Evolutionary conservation across 2,797 vertebrate genomes (phyloP).

Genomic region (Chrysocyon brachyurus): DNA sequence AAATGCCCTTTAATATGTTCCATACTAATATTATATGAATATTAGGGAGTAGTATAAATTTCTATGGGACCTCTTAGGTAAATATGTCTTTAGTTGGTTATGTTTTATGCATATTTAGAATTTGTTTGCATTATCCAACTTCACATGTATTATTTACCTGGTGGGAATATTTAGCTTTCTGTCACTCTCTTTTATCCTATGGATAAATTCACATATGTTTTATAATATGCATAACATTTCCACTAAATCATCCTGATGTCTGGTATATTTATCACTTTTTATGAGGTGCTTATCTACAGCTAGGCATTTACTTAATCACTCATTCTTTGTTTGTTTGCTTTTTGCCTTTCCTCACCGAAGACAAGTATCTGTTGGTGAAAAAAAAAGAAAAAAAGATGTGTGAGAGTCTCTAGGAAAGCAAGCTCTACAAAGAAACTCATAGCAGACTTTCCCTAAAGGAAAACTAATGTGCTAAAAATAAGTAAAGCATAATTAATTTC

Average conservation of each 20-base stretch:
- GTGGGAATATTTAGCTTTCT: conserved; percentile 73
- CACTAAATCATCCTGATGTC: conserved; percentile 3
- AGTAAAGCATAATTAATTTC: conserved; percentile 28
- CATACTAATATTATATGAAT: conserved; percentile 76
- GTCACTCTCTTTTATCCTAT: conserved; percentile 54
- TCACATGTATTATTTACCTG: conserved; percentile 75
- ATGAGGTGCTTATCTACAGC: conserved; percentile 60
- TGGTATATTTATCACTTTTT: conserved; percentile 70
- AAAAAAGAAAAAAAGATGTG: background rate
- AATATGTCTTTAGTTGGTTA: conserved; percentile 68
- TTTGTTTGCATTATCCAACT: conserved; percentile 64
- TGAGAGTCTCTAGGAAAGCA: background rate
- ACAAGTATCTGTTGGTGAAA: background rate
- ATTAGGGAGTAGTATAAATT: conserved; percentile 67
- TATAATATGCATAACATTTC: conserved; percentile 58
- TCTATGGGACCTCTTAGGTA: conserved; percentile 73
- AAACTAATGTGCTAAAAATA: conserved; percentile 58
- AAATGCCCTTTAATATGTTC: conserved; percentile 70
- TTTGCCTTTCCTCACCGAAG: conserved; percentile 46
- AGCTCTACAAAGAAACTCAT: background rate
- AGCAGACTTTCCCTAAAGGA: conserved; percentile 33
- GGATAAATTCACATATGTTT: conserved; percentile 66
- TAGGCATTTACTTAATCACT: conserved; percentile 62
- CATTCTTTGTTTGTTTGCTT: conserved; percentile 55
- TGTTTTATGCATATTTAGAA: conserved; percentile 69